A percentile compares a stretch with the other conserved stretches of the same genome.
Evolutionary conservation across 30 jellyfish, hydroid and myxozoan genomes (phyloP).

Genomic region (Pelagia noctiluca): DNA sequence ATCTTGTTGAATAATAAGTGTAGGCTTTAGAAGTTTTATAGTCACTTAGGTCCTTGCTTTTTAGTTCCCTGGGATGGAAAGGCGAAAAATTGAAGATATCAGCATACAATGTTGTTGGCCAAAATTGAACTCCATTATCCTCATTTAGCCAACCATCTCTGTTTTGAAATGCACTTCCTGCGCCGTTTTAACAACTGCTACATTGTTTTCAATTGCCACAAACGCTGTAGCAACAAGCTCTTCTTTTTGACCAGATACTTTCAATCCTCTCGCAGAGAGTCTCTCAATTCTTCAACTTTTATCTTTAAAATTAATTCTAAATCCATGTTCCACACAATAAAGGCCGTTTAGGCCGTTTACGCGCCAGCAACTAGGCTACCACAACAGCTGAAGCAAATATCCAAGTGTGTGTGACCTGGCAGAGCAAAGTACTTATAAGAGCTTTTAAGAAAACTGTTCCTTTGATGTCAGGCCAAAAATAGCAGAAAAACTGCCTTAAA

Average conservation of each 20-base stretch:
- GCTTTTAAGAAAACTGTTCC: too few species aligned
- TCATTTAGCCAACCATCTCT: slow-evolving; percentile 59
- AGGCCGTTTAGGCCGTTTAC: too few species aligned
- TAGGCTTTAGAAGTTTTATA: slow-evolving; percentile 40
- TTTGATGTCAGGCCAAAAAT: too few species aligned
- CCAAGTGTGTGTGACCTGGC: too few species aligned
- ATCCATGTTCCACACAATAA: too few species aligned
- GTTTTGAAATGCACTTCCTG: slow-evolving; percentile 30
- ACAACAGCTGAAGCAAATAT: too few species aligned
- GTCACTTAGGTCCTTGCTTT: too few species aligned
- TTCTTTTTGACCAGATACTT: too few species aligned
- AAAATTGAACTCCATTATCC: slow-evolving; percentile 15
- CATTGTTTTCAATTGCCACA: slow-evolving; percentile 52
- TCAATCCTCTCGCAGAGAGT: slow-evolving; percentile 8
- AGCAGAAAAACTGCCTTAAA: too few species aligned
- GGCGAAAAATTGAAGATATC: slow-evolving; percentile 33
- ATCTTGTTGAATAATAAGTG: slow-evolving; percentile 34
- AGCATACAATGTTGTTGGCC: slow-evolving; percentile 51
- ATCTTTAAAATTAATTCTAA: too few species aligned
- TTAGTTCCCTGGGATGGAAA: slow-evolving; percentile 20
- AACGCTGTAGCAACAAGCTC: slow-evolving; percentile 57
- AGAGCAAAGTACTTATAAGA: too few species aligned
- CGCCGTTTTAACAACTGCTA: slow-evolving; percentile 32
- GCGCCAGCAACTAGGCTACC: too few species aligned
- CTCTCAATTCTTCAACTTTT: slow-evolving; percentile 51